A percentile compares a stretch with the other conserved stretches of the same genome.
Evolutionary conservation across 2,113 vertebrate species (phyloP).

Genomic region (Podarcis cretensis): DNA sequence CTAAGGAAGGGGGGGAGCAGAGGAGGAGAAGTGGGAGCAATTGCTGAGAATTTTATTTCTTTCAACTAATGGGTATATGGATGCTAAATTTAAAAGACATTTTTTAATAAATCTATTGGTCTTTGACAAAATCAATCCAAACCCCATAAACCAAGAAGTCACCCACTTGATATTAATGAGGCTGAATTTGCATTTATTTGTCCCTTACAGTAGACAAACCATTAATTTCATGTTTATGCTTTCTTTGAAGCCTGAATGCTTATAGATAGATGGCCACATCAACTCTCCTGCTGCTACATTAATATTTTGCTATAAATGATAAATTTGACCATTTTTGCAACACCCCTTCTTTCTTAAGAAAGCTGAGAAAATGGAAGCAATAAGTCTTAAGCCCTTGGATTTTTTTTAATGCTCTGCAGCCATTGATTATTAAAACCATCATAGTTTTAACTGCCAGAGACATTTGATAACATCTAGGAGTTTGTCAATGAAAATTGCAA

Average conservation of each 20-base stretch:
- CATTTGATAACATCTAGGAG: slow-evolving; percentile 70
- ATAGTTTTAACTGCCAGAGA: slow-evolving; percentile 74
- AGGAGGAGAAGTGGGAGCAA: slow-evolving; percentile 75
- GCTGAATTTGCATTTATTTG: slow-evolving; percentile 86
- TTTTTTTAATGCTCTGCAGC: slow-evolving; percentile 76
- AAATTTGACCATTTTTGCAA: slow-evolving; percentile 84
- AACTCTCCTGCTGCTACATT: slow-evolving; percentile 86
- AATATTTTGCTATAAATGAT: slow-evolving; percentile 87
- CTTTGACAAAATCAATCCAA: slow-evolving; percentile 88
- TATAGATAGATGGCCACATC: slow-evolving; percentile 84
- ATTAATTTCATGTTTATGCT: slow-evolving; percentile 86
- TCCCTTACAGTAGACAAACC: slow-evolving; percentile 85
- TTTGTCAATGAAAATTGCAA: slow-evolving; percentile 65
- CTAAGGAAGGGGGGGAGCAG: slow-evolving; percentile 51
- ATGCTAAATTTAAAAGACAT: slow-evolving; percentile 86
- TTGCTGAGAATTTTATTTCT: slow-evolving; percentile 82
- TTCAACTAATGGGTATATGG: slow-evolving; percentile 81
- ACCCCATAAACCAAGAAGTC: slow-evolving; percentile 87
- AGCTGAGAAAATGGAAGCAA: slow-evolving; percentile 81
- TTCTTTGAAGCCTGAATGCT: slow-evolving; percentile 84
- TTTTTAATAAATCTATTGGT: slow-evolving; percentile 86
- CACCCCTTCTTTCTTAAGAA: slow-evolving; percentile 84
- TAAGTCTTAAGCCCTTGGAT: slow-evolving; percentile 82
- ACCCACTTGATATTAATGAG: slow-evolving; percentile 87
- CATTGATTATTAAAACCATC: slow-evolving; percentile 78